phyloP scores from a whole-genome alignment of 2,113 vertebrate species.

The Crypturellus undulatus region DNA sequence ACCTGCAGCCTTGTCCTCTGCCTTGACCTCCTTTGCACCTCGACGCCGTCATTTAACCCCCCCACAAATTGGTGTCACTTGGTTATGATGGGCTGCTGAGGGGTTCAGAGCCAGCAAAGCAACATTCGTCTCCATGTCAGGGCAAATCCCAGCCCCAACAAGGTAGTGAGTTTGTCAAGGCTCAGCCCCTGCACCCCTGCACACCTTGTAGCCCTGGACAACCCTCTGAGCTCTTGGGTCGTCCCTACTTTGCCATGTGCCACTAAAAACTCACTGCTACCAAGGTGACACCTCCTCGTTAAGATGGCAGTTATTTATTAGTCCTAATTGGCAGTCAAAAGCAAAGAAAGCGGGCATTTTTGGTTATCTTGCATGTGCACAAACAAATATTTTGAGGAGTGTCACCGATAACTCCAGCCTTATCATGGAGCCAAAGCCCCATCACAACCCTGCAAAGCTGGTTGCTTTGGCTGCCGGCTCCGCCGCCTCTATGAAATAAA shows the following conservation, averaged over 20 bases:
- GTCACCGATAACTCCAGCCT: neutral
- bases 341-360: neutral
- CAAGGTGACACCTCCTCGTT: neutral
- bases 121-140: neutral
- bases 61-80: neutral
- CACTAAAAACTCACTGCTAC: neutral
- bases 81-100: neutral
- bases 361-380: neutral
- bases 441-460: neutral
- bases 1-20: neutral
- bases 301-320: neutral
- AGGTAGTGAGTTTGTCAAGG: neutral
- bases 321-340: neutral
- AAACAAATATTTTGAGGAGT: neutral
- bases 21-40: neutral
- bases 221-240: fast-evolving
- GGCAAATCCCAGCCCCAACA: neutral
- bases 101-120: neutral
- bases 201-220: neutral
- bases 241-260: neutral
- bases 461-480: neutral
- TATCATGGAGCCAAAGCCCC: neutral
- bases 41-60: neutral
- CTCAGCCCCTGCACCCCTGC: neutral
- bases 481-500: neutral